Evolutionary conservation across 2,113 vertebrate genomes (phyloP), one percentile per base, ranked within the genome.

Genomic region (Ceyx margarethae): DNA sequence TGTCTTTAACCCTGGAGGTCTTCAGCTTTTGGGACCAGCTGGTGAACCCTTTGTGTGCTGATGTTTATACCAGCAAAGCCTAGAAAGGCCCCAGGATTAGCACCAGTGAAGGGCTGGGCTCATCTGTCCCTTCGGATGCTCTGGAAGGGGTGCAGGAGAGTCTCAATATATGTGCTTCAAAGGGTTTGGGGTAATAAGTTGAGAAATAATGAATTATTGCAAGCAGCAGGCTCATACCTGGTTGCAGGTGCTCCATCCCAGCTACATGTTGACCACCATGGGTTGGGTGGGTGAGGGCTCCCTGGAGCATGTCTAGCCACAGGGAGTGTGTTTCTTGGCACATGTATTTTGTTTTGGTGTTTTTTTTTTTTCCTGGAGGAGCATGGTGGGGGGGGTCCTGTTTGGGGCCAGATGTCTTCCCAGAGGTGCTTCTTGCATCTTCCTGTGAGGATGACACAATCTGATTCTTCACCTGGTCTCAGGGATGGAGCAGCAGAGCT

Each of bases 171-270:
- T 3, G 15, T 83, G 51, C 37, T 80, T 28, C 42, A 82, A 94
- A 68, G 11, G 33, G n/a, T 57, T 91, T 86, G 65, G 91, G 74
- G 71, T 15, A 46, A 56, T 10, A 50, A 81, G 3, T 3, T 48
- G 54, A 54, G 61, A 31, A 78, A 56, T 1, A 22, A 8, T 11
- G 46, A 60, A 33, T 85, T 57, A 15, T 0, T 61, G 42, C 48
- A 17, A 51, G 51, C 35, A 72, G 29, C 54, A 13, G 51, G 58
- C 54, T 42, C 1, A 0, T 29, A 7, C 16, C 43, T 0, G 0
- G 9, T 10, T 7, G 5, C 0, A 6, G 64, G 28, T 10, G 23
- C 17, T 75, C 11, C 22, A 10, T 53, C 20, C 51, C 14, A 29
- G 19, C 20, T 2, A 0, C 2, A 17, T 5, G 45, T 61, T 9